A percentile compares a stretch with the other conserved stretches of the same genome.
These are phyloP conservation scores for Pangasius sanitwongsei DNA, from an alignment of 2,797 vertebrate genomes.

Conservation along the genomic window DNA sequence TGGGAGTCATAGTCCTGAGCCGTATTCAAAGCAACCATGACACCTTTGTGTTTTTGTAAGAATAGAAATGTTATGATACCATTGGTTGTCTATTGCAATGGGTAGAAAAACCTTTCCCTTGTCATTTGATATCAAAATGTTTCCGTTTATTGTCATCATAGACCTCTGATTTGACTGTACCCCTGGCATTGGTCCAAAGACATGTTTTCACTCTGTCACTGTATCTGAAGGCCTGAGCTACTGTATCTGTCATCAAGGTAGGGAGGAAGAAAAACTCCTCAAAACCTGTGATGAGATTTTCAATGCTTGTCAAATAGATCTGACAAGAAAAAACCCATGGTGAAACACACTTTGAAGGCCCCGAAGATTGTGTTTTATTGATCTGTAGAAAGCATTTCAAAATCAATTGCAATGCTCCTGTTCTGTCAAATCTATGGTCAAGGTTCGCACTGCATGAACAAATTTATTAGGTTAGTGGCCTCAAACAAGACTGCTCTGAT, in stretches of 20 bases:
- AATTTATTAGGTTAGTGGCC: conserved; percentile 30
- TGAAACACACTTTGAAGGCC: conserved; percentile 39
- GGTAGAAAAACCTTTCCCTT: neutral
- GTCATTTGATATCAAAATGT: conserved; percentile 23
- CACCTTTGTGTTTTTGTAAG: neutral
- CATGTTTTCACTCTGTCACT: conserved; percentile 10
- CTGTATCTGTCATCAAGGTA: conserved; percentile 28
- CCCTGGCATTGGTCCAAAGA: neutral
- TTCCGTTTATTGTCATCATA: neutral
- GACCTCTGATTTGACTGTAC: neutral
- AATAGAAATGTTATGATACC: neutral
- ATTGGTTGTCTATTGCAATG: neutral
- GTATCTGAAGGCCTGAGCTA: conserved; percentile 21
- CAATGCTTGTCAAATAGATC: conserved; percentile 25
- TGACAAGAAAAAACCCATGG: conserved; percentile 29
- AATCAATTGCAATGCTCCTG: conserved; percentile 47
- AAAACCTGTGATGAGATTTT: conserved; percentile 35
- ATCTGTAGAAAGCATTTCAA: conserved; percentile 42
- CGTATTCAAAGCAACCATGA: neutral
- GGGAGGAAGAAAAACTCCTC: conserved; percentile 11
- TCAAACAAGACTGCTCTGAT: conserved; percentile 13
- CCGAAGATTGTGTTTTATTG: conserved; percentile 50
- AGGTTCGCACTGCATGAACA: conserved; percentile 37
- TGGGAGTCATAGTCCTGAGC: neutral
- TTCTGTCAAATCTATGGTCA: conserved; percentile 30